A percentile compares a stretch with the other conserved stretches of the same genome.
phyloP scores from a whole-genome alignment of 2,113 vertebrate genomes.

The Talpa occidentalis region DNA sequence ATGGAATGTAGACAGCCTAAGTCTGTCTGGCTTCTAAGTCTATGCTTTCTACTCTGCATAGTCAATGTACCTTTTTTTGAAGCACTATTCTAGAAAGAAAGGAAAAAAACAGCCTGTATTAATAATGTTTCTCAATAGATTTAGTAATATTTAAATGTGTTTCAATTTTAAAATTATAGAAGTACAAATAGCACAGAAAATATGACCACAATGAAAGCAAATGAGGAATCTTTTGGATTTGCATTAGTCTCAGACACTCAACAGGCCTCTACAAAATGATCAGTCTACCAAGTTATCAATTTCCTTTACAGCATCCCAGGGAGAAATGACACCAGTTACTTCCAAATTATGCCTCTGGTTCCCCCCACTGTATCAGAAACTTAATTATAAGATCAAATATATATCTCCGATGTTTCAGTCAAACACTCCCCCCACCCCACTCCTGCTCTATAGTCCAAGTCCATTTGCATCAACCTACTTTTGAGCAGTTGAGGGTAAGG shows the following conservation, averaged over 20 bases:
- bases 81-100: neutral
- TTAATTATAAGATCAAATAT: neutral
- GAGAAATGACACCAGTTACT: neutral
- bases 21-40: neutral
- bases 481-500: neutral
- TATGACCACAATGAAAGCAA: neutral
- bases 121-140: neutral
- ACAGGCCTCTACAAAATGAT: neutral
- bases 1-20: neutral
- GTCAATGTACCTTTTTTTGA: slow-evolving; percentile 12
- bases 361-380: neutral
- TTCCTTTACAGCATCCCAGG: neutral
- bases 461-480: neutral
- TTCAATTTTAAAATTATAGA: neutral
- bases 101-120: neutral
- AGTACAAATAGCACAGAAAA: neutral
- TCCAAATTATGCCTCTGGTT: neutral
- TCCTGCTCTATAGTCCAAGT: neutral
- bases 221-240: neutral
- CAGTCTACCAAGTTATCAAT: neutral
- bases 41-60: neutral
- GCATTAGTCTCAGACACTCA: neutral
- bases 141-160: neutral
- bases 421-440: accelerated
- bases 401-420: neutral